phyloP scores from a whole-genome alignment of 2,797 vertebrate species.

The Ptychadena robeensis region DNA sequence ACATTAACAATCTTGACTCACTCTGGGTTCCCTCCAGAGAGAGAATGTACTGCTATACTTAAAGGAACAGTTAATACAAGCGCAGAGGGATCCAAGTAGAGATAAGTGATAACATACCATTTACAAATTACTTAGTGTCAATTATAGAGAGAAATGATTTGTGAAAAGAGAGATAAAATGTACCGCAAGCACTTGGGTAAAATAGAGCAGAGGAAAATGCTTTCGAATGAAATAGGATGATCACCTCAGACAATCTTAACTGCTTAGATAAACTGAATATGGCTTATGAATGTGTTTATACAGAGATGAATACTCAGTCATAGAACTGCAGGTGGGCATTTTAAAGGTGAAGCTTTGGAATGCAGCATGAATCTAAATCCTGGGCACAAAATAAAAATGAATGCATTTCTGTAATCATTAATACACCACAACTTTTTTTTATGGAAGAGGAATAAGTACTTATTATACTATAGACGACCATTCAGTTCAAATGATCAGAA shows the following conservation, averaged over 20 bases:
- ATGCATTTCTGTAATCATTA: too few relatives aligned
- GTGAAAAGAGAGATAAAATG: conserved; percentile 50
- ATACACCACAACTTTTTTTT: too few relatives aligned
- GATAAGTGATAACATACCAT: conserved; percentile 55
- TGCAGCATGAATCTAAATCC: background rate
- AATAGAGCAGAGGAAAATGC: conserved; percentile 48
- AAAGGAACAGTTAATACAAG: conserved; percentile 53
- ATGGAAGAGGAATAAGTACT: too few relatives aligned
- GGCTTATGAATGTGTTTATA: conserved; percentile 37
- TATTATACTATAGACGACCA: too few relatives aligned
- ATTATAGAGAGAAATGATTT: conserved; percentile 60
- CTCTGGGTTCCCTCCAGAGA: conserved; percentile 29
- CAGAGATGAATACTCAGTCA: conserved; percentile 31
- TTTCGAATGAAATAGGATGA: conserved; percentile 59
- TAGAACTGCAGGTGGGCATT: conserved; percentile 28
- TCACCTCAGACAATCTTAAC: conserved; percentile 44
- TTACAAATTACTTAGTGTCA: conserved; percentile 62
- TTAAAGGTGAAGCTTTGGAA: conserved; percentile 29
- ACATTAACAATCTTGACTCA: conserved; percentile 43
- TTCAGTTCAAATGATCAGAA: too few relatives aligned
- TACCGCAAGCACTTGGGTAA: conserved; percentile 58
- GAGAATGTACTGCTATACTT: conserved; percentile 60
- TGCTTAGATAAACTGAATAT: conserved; percentile 45
- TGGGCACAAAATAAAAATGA: too few relatives aligned
- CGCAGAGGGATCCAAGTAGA: conserved; percentile 43